Conservation (phyloP, 1,140 invertebrate genomes). For the Cydia pomonella region DNA sequence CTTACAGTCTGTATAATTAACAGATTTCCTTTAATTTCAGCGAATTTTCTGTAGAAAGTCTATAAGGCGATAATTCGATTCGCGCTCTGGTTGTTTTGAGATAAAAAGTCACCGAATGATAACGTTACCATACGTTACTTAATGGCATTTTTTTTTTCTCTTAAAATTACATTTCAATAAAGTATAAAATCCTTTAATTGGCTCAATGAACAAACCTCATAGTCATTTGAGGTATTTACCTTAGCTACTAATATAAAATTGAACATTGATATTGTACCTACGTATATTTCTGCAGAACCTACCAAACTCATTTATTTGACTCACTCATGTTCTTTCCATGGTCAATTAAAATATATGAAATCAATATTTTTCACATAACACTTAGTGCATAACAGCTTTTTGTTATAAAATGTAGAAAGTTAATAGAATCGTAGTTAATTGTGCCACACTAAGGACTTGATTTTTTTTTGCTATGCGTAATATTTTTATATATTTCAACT, state of each 20-base stretch:
- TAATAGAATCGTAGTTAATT: slow-evolving; percentile 4
- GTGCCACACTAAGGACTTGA: not conserved
- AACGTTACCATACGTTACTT: too few relatives aligned
- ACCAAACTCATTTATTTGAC: not conserved
- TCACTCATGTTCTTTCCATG: not conserved
- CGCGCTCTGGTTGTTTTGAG: not conserved
- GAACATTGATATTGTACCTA: not conserved
- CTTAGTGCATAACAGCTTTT: slow-evolving; percentile 18
- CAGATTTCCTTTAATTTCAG: not conserved
- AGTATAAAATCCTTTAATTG: not conserved
- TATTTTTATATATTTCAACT: not conserved
- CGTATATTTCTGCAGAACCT: not conserved
- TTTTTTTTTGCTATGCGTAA: not conserved
- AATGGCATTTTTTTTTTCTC: too few relatives aligned
- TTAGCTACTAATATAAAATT: too few relatives aligned
- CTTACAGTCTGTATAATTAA: too few relatives aligned
- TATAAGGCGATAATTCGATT: not conserved
- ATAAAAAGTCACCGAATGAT: not conserved
- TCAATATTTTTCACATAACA: not conserved
- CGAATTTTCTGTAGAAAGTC: not conserved
- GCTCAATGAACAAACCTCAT: not conserved
- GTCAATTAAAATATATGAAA: slow-evolving; percentile 32
- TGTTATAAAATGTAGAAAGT: slow-evolving; percentile 16
- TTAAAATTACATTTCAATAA: too few relatives aligned
- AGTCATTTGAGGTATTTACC: too few relatives aligned